A percentile compares a stretch with the other conserved stretches of the same genome.
phyloP scores from a whole-genome alignment of 2,113 vertebrate species.

The Bubo blakistoni region DNA sequence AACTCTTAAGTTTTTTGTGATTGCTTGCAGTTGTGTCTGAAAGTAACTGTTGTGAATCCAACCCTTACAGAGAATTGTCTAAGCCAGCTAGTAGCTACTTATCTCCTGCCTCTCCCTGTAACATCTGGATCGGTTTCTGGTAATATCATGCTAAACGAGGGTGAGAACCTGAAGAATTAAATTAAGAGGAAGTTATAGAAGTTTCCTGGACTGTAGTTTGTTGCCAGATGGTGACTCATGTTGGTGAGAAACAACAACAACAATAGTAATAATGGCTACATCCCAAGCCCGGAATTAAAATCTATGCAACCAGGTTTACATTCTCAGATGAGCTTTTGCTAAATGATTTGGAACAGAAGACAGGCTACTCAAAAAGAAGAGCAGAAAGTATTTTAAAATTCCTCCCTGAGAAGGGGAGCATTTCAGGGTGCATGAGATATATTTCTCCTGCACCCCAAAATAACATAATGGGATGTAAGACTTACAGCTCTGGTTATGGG shows the following conservation, averaged over 20 bases:
- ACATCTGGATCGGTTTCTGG: conserved; percentile 13
- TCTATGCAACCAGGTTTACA: background rate
- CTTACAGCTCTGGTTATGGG: background rate
- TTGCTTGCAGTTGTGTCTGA: conserved; percentile 13
- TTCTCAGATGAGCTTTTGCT: background rate
- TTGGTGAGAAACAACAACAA: conserved; percentile 37
- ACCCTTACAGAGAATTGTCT: background rate
- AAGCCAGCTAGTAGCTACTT: background rate
- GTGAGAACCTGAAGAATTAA: conserved; percentile 34
- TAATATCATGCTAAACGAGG: background rate
- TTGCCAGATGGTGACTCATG: conserved; percentile 38
- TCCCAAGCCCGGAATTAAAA: conserved; percentile 8
- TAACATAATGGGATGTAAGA: background rate
- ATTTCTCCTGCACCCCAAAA: background rate
- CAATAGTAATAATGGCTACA: background rate
- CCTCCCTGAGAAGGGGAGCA: background rate
- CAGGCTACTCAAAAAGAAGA: background rate
- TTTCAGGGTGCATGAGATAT: background rate
- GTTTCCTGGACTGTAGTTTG: background rate
- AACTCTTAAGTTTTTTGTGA: background rate
- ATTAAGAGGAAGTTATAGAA: background rate
- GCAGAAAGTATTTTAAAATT: background rate
- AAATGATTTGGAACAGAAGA: background rate
- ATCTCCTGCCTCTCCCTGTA: conserved; percentile 10
- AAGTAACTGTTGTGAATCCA: background rate